phyloP scores from a whole-genome alignment of 1,140 invertebrate species.

The Meteorus sp. region DNA sequence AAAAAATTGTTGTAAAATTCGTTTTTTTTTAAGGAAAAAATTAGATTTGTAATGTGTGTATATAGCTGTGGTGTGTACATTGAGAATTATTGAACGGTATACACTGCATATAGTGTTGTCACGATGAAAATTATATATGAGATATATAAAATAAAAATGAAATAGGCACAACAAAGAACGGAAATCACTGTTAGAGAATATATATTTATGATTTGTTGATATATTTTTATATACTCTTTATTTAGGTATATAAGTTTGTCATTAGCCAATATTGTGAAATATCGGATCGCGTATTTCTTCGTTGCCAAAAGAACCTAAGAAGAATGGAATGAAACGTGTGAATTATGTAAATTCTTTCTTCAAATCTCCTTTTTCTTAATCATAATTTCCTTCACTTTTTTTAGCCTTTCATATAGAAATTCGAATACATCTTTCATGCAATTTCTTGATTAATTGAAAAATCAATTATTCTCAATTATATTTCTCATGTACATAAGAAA shows the following conservation, averaged over 20 bases:
- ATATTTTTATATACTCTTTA: conserved; percentile 59
- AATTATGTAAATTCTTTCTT: not conserved
- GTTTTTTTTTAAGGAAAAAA: conserved; percentile 34
- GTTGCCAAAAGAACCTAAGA: conserved; percentile 17
- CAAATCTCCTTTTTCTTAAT: not conserved
- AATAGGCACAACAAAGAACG: conserved; percentile 30
- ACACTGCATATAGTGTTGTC: conserved; percentile 29
- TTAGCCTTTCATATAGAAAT: too few relatives aligned
- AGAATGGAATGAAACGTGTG: not conserved
- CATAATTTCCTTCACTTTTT: too few relatives aligned
- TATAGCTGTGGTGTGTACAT: too few relatives aligned
- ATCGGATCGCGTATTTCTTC: not conserved
- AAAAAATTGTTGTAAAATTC: conserved; percentile 46
- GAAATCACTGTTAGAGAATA: conserved; percentile 51
- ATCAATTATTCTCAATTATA: not conserved
- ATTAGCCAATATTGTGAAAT: conserved; percentile 34
- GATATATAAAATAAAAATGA: not conserved
- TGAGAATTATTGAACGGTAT: conserved; percentile 45
- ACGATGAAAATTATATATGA: conserved; percentile 41
- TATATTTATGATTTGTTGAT: conserved; percentile 55
- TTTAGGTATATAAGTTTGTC: conserved; percentile 49
- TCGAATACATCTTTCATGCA: not conserved
- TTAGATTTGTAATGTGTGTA: conserved; percentile 51
- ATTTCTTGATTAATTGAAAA: not conserved
- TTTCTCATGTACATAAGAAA: not conserved